Percentiles rank a stretch among this genome's conserved stretches.
Evolutionary conservation across 2,113 vertebrate genomes (phyloP).

Genomic region (Gymnobelideus leadbeateri): DNA sequence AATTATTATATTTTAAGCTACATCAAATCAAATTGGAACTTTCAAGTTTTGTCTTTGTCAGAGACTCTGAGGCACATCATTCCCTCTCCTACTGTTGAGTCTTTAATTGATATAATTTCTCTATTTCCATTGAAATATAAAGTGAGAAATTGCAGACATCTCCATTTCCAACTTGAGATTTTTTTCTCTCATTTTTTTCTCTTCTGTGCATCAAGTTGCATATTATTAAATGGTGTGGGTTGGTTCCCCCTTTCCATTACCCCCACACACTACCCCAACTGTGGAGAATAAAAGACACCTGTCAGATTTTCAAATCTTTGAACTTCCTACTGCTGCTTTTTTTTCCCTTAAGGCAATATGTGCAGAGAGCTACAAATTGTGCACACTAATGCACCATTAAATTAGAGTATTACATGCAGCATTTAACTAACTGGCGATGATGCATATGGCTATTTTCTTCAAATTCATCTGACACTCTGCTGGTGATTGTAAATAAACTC

Average conservation of each 20-base stretch:
- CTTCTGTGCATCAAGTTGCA: neutral
- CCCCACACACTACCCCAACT: neutral
- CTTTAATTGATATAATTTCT: neutral
- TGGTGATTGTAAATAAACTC: neutral
- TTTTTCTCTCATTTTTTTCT: neutral
- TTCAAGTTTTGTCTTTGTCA: constrained; percentile 48
- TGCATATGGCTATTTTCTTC: neutral
- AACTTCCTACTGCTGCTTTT: neutral
- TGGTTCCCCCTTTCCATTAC: neutral
- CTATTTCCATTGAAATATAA: neutral
- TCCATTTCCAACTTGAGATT: neutral
- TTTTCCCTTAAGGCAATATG: neutral
- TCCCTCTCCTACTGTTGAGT: constrained; percentile 11
- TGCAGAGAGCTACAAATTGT: neutral
- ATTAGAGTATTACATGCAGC: neutral
- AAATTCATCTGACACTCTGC: neutral
- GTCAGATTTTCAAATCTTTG: neutral
- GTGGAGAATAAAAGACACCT: neutral
- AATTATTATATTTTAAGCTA: constrained; percentile 57
- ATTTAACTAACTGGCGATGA: neutral
- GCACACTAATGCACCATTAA: neutral
- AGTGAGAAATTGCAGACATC: constrained; percentile 14
- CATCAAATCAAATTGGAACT: constrained; percentile 38
- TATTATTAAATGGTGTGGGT: neutral
- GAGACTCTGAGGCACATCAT: neutral